Evolutionary conservation across 2,888 invertebrate species (phyloP).

Genomic region (Dryobota labecula): DNA sequence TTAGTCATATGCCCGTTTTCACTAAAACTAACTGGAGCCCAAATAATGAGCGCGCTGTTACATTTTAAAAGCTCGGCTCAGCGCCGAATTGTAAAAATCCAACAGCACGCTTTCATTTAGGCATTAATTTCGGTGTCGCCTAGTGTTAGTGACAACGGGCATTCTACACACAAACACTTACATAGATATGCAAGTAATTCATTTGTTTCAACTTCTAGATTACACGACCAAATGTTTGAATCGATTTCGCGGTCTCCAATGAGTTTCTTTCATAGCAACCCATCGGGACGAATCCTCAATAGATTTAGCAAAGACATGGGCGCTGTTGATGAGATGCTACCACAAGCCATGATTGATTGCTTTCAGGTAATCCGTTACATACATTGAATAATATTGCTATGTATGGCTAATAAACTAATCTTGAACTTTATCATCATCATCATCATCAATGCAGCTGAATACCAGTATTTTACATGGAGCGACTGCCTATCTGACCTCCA

Average conservation of each 20-base stretch:
- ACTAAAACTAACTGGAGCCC: not conserved
- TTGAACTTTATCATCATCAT: not conserved
- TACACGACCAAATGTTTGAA: constrained; percentile 93
- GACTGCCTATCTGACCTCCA: too few relatives aligned
- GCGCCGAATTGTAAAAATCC: not conserved
- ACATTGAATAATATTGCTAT: not conserved
- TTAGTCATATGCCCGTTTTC: not conserved
- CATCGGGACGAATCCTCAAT: constrained; percentile 94
- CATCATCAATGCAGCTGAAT: not conserved
- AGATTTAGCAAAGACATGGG: constrained; percentile 97
- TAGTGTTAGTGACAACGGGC: not conserved
- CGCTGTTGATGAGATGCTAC: constrained; percentile 94
- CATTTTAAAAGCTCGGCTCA: not conserved
- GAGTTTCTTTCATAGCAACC: constrained; percentile 95
- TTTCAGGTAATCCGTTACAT: constrained; percentile 85
- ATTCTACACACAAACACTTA: not conserved
- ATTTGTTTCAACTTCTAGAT: constrained; percentile 68
- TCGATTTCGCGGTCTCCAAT: constrained; percentile 87
- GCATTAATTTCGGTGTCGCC: not conserved
- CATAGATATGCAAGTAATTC: not conserved
- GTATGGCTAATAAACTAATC: not conserved
- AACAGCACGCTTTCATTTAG: not conserved
- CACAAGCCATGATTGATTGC: constrained; percentile 93
- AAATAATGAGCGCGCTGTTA: not conserved
- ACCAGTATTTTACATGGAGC: not conserved